Base-by-base conservation (phyloP, 2,888 invertebrate species). In the Hypomecis punctinalis region DNA sequence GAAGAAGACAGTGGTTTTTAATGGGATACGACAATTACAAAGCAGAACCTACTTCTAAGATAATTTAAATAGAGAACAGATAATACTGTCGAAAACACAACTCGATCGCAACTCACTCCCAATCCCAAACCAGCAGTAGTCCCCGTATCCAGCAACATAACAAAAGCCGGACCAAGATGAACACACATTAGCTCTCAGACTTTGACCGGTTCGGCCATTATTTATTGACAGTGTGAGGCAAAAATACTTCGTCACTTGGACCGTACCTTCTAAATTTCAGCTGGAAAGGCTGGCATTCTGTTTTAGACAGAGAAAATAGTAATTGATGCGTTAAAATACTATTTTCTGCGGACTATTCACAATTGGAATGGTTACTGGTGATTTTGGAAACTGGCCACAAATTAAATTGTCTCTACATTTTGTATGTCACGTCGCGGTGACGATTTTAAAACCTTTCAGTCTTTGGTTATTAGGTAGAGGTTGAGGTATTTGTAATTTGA, bases 101-200 rank as follows among this genome's bases (percentile, higher is more conserved):
- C 51, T 65, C 66, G 55, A 63, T 56, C 46, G 45, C 9, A 11
- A 35, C 23, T 40, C 49, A 1, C 36, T 35, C n/a, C 3, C 6
- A 39, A 0, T 6, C 23, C 23, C 13, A 36, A 13, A 54, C 67
- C 65, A 66, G 40, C 78, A 66, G 84, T 89, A 85, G 10, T 54
- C 61, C 66, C 52, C 58, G 47, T 65, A 70, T 75, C 75, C 68
- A 67, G 66, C 70, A 62, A 65, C 78, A 79, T 79, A 80, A 85
- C 84, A 82, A 82, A 83, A 78, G 79, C 81, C 73, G 73, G 80
- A 80, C 81, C 81, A 87, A 88, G 89, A 88, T 86, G 83, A 87
- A 89, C 88, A 89, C 85, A 90, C 84, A 88, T 90, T 88, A 84
- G 88, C 88, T 89, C 81, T 88, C 85, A 86, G 86, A 83, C 86